A percentile compares a stretch with the other conserved stretches of the same genome.
Evolutionary conservation across 2,888 invertebrate genomes (phyloP).

Genomic region (Melikaiella ostensackeni): DNA sequence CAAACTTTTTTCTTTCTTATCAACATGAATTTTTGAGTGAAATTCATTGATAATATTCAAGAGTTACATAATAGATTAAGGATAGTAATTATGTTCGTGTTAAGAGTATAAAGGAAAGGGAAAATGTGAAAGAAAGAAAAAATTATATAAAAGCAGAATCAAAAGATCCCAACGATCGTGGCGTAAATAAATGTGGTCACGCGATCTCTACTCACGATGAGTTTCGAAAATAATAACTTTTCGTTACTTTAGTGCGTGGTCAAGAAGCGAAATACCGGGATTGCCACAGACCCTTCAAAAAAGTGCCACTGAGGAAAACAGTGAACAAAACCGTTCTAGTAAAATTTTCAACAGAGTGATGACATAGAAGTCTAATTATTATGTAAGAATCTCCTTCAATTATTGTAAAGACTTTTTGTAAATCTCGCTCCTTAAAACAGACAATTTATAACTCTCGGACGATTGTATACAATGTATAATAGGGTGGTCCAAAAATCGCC

Average conservation of each 20-base stretch:
- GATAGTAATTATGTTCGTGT: no score
- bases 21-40: no score
- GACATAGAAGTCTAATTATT: no score
- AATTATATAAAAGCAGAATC: slow-evolving; percentile 9
- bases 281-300: slow-evolving; percentile 43
- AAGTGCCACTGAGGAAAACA: not conserved
- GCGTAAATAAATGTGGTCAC: slow-evolving; percentile 31
- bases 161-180: slow-evolving; percentile 2
- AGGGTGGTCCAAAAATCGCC: no score
- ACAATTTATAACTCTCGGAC: no score
- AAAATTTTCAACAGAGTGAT: slow-evolving; percentile 13
- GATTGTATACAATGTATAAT: no score
- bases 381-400: no score
- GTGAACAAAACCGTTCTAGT: not conserved
- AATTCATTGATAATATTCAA: no score
- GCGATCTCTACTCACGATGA: not conserved
- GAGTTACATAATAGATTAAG: no score
- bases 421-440: no score
- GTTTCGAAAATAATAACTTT: slow-evolving; percentile 24
- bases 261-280: slow-evolving; percentile 46
- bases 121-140: slow-evolving; percentile 2
- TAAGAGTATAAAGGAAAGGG: not conserved
- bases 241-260: slow-evolving; percentile 34
- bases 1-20: no score
- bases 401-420: no score